These are phyloP conservation scores for Mystacides longicornis DNA, from an alignment of 2,888 invertebrate species.

Conservation along the genomic window DNA sequence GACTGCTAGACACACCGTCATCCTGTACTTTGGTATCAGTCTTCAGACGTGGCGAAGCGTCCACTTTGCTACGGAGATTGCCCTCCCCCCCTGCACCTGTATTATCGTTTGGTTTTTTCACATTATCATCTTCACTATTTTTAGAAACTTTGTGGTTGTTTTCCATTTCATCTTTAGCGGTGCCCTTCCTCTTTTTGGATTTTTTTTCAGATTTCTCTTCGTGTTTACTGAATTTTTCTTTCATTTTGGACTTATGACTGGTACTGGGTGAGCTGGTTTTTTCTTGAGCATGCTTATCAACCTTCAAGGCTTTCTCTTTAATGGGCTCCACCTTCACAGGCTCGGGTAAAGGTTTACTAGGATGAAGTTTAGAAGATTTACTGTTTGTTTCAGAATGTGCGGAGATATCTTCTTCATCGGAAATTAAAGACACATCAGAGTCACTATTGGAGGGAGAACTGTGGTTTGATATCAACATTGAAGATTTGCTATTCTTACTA, in stretches of 20 bases:
- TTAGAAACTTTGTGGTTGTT: constrained; percentile 38
- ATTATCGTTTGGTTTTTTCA: constrained; percentile 35
- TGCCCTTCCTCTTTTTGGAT: constrained; percentile 58
- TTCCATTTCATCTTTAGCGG: constrained; percentile 49
- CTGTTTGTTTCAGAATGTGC: constrained; percentile 15
- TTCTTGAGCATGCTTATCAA: constrained; percentile 27
- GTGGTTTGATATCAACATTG: constrained; percentile 19
- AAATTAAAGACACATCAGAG: constrained; percentile 41
- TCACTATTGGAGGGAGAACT: constrained; percentile 43
- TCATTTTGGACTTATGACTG: constrained; percentile 34
- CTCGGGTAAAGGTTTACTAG: constrained; percentile 30
- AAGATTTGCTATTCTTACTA: constrained; percentile 12
- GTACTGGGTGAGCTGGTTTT: constrained; percentile 24
- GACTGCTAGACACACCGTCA: constrained; percentile 48
- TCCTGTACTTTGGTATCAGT: constrained; percentile 45
- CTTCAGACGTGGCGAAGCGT: constrained; percentile 20
- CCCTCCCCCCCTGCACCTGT: constrained; percentile 42
- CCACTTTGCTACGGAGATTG: constrained; percentile 14
- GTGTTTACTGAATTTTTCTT: constrained; percentile 48
- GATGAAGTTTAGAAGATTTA: constrained; percentile 15
- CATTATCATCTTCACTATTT: constrained; percentile 34
- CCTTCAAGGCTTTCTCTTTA: constrained; percentile 33
- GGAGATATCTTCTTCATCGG: constrained; percentile 37
- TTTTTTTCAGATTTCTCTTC: constrained; percentile 51
- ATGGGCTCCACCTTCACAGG: constrained; percentile 26